These are phyloP conservation scores for Dromas ardeola DNA, from an alignment of 2,113 vertebrate species.

Conservation along the genomic window DNA sequence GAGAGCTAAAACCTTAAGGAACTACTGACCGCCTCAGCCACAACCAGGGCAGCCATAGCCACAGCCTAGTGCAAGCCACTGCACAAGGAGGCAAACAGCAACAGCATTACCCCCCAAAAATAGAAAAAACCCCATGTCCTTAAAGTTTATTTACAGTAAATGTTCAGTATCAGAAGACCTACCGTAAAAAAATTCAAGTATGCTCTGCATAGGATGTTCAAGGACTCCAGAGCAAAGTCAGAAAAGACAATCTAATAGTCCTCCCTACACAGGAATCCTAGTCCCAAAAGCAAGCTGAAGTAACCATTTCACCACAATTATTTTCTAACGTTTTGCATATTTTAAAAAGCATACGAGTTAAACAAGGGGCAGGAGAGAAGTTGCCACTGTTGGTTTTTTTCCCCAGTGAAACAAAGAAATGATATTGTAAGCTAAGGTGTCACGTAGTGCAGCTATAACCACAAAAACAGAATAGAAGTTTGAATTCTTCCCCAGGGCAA, in stretches of 20 bases:
- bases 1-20: not conserved
- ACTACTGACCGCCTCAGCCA: not conserved
- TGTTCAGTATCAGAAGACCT: not conserved
- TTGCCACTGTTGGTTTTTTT: not conserved
- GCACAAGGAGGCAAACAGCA: not conserved
- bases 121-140: rapidly evolving
- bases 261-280: not conserved
- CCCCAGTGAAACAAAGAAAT: not conserved
- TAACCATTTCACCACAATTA: not conserved
- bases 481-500: not conserved
- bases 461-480: not conserved
- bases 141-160: not conserved
- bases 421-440: not conserved
- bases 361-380: not conserved
- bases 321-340: not conserved
- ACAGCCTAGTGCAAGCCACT: not conserved
- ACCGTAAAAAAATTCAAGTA: not conserved
- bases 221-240: not conserved
- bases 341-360: not conserved
- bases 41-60: not conserved
- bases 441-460: rapidly evolving
- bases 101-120: not conserved
- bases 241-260: not conserved
- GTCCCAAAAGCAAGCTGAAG: not conserved
- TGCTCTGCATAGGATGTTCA: not conserved